Percentiles rank a stretch among this genome's conserved stretches.
These are phyloP conservation scores for Ectobius pallidus DNA, from an alignment of 2,888 invertebrate genomes.

Conservation along the genomic window DNA sequence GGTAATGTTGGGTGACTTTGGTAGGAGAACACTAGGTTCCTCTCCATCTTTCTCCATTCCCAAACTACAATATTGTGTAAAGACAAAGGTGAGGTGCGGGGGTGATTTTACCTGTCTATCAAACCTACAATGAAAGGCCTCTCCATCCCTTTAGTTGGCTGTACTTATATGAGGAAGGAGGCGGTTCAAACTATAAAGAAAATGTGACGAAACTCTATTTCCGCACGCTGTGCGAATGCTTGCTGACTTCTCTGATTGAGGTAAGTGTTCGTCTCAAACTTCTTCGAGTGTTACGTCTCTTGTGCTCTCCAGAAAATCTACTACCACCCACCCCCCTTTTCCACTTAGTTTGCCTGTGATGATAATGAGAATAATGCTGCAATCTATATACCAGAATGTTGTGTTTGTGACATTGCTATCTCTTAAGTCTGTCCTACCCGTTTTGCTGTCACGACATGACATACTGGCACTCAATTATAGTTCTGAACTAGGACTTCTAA, in stretches of 20 bases:
- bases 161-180: slow-evolving; percentile 1
- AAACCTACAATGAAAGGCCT: slow-evolving; percentile 16
- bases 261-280: not conserved
- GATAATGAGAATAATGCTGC: slow-evolving; percentile 18
- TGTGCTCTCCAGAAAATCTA: not conserved
- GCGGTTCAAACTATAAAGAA: slow-evolving; percentile 19
- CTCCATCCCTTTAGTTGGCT: not conserved
- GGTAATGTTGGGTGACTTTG: slow-evolving; percentile 21
- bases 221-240: slow-evolving; percentile 18
- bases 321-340: too few species aligned
- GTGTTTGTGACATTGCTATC: not conserved
- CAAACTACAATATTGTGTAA: slow-evolving; percentile 23
- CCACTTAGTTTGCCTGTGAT: too few species aligned
- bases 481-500: too few species aligned
- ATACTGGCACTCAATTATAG: too few species aligned
- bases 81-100: slow-evolving; percentile 18
- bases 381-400: not conserved
- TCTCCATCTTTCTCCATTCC: slow-evolving; percentile 24
- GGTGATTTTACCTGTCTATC: slow-evolving; percentile 32
- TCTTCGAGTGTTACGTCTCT: slow-evolving; percentile 5
- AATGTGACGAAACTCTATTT: slow-evolving; percentile 16
- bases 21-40: not conserved
- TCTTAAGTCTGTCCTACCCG: too few species aligned
- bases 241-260: not conserved
- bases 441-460: too few species aligned